Base-by-base conservation (phyloP, 1,140 invertebrate species). In the Aethina tumida region DNA sequence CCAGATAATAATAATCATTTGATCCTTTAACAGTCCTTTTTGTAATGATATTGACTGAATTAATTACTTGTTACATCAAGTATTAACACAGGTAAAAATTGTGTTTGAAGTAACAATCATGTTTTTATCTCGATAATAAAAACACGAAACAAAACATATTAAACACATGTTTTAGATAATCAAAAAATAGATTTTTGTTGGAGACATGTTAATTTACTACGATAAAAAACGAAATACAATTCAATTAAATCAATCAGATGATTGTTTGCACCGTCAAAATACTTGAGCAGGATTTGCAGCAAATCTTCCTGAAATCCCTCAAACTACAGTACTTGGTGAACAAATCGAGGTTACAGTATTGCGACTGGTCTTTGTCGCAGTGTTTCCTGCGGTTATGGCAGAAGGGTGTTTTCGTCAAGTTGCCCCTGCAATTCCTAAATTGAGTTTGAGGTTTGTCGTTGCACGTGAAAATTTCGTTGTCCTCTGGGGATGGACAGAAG, bases 401-500 rank as follows among this genome's bases (percentile, higher is more conserved):
- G 3, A 52, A 21, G 5, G 33, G 39, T 17, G 49, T 52, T 18
- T 41, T 35, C 2, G 41, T 47, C 9, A 49, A 43, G 31, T 20
- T 32, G 12, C 49, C 55, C 20, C 41, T 46, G 43, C 68, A 70
- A 8, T 50, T 22, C 17, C 64, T 51, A 36, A 52, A 55, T 45
- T 66, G 53, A 46, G 62, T 40, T 52, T 59, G 12, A 34, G 61
- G 45, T n/a, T 48, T 34, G 53, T 64, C 38, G 29, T 63, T 41
- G 59, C 70, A 74, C 4, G 66, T 56, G 8, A 66, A 73, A 28
- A 70, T 67, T 13, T 64, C 56, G 31, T 59, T 55, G 12, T 60
- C 64, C 28, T 67, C 50, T 4, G 62, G 32, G 2, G 67, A 64
- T 9, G 77, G 73, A 59, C 87, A 91, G 1, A 65, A 62, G 1